A percentile compares a stretch with the other conserved stretches of the same genome.
These are phyloP conservation scores for Leptosomus discolor DNA, from an alignment of 2,113 vertebrate species.

Conservation along the genomic window DNA sequence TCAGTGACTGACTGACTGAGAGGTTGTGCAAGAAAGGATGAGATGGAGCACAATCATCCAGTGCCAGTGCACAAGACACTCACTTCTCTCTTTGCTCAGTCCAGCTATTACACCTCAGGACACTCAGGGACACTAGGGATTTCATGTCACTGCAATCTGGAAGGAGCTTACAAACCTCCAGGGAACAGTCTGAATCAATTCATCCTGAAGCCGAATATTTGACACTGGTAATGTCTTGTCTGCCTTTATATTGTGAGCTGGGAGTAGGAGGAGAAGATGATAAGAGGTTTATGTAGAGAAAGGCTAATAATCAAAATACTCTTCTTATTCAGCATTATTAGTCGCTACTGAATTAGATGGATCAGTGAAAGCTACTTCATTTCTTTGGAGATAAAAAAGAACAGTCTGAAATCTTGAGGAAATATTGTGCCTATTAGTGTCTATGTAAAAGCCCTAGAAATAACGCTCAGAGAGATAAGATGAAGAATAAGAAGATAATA, in stretches of 20 bases:
- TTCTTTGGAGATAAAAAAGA: slow-evolving; percentile 15
- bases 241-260: neutral
- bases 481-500: slow-evolving; percentile 20
- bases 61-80: neutral
- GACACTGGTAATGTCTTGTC: neutral
- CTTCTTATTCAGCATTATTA: slow-evolving; percentile 32
- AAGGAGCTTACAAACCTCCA: neutral
- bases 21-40: neutral
- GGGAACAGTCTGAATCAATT: neutral
- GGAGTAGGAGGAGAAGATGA: neutral
- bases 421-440: slow-evolving; percentile 1
- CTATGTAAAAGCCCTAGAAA: neutral
- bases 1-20: neutral
- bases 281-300: neutral
- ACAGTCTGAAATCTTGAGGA: neutral
- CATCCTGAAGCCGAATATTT: neutral
- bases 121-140: neutral
- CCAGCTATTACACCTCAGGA: neutral
- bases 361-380: slow-evolving; percentile 2
- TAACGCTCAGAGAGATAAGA: neutral
- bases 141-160: neutral
- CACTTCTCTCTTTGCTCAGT: neutral
- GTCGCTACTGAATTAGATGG: neutral
- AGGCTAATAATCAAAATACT: slow-evolving; percentile 2
- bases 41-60: neutral